Conservation (phyloP, 2,888 invertebrate species). For the Drosophila planitibia region DNA sequence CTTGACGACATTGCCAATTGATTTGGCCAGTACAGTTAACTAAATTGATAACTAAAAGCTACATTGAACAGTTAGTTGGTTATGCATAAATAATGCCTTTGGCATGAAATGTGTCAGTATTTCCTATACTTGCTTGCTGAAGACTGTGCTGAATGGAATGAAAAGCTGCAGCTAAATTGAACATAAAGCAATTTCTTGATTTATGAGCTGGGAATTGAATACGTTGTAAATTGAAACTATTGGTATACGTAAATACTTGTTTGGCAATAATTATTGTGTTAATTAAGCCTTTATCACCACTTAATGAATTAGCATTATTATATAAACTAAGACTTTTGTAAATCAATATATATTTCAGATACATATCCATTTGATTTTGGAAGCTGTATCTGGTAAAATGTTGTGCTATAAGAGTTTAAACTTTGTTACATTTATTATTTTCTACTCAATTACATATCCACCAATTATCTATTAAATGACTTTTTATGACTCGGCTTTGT, state of each 20-base stretch:
- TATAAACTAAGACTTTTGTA: not conserved
- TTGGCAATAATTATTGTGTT: not conserved
- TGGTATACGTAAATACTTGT: not conserved
- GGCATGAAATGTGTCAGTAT: slow-evolving; percentile 55
- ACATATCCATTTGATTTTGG: not conserved
- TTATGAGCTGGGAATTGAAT: slow-evolving; percentile 9
- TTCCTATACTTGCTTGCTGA: not conserved
- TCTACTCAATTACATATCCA: not conserved
- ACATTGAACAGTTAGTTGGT: slow-evolving; percentile 36
- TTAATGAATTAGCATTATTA: not conserved
- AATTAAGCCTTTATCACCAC: not conserved
- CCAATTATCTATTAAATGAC: not conserved
- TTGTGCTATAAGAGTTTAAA: too few relatives aligned
- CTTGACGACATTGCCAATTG: slow-evolving; percentile 57
- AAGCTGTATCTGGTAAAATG: not conserved
- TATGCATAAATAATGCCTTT: slow-evolving; percentile 60
- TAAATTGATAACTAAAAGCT: slow-evolving; percentile 20
- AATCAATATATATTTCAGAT: not conserved
- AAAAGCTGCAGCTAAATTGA: slow-evolving; percentile 8
- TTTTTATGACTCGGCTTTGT: not conserved
- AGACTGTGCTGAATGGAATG: not conserved
- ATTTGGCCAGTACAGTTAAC: slow-evolving; percentile 25
- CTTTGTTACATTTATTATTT: not conserved
- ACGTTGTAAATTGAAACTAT: not conserved
- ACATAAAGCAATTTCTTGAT: slow-evolving; percentile 15